Evolutionary conservation across 2,113 vertebrate genomes (phyloP).

Genomic region (Stictonetta naevosa): DNA sequence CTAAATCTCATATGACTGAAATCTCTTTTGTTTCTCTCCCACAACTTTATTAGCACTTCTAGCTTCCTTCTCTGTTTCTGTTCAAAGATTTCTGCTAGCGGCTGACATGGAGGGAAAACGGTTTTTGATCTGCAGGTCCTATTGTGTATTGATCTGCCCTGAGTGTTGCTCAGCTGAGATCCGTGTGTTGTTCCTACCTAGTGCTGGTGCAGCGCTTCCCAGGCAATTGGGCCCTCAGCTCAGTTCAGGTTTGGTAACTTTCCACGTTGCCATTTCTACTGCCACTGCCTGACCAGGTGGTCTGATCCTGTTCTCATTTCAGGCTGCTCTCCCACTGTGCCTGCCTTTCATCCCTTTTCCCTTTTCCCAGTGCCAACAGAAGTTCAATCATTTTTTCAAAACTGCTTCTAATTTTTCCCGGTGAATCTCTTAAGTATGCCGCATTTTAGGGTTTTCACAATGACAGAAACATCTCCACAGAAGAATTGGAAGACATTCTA

Average conservation of each 20-base stretch:
- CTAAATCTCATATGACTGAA: not conserved
- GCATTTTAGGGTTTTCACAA: not conserved
- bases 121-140: not conserved
- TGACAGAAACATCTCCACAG: not conserved
- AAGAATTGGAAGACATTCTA: not conserved
- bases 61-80: not conserved
- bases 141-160: not conserved
- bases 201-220: accelerated
- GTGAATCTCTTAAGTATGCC: not conserved
- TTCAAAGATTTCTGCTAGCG: not conserved
- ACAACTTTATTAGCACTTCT: not conserved
- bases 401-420: not conserved
- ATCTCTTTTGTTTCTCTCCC: not conserved
- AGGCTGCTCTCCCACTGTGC: not conserved
- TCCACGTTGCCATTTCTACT: not conserved
- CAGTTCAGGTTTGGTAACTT: not conserved
- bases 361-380: not conserved
- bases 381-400: not conserved
- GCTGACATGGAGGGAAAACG: not conserved
- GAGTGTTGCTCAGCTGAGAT: not conserved
- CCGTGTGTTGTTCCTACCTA: not conserved
- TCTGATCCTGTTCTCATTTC: not conserved
- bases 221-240: not conserved
- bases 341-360: not conserved
- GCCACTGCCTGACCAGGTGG: not conserved